Percentiles rank a stretch among this genome's conserved stretches.
Evolutionary conservation across 2,113 vertebrate species (phyloP).

Genomic region (Oryzias melastigma): DNA sequence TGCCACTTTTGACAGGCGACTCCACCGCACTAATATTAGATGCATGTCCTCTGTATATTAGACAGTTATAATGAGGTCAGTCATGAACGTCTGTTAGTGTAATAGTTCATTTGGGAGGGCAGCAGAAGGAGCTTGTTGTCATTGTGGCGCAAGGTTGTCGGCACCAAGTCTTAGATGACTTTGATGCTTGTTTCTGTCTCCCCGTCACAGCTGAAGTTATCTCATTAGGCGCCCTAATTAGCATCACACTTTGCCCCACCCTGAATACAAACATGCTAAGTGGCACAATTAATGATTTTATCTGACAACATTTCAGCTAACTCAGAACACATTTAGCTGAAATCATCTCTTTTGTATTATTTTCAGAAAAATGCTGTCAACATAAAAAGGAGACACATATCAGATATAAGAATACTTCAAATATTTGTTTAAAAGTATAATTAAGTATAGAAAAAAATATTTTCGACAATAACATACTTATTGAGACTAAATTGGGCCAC

Average conservation of each 20-base stretch:
- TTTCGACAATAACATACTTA: no score
- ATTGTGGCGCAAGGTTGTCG: conserved; percentile 48
- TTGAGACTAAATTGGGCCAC: no score
- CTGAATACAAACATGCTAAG: conserved; percentile 36
- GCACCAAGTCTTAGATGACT: conserved; percentile 17
- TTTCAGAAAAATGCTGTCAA: no score
- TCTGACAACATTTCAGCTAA: conserved; percentile 9
- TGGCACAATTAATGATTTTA: conserved; percentile 57
- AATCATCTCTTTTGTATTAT: no score
- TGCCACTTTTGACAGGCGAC: conserved; percentile 43
- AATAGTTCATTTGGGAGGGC: conserved; percentile 20
- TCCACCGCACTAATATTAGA: conserved; percentile 7
- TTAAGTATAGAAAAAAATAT: no score
- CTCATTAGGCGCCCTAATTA: conserved; percentile 33
- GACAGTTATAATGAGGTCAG: conserved; percentile 47
- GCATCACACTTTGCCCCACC: conserved; percentile 9
- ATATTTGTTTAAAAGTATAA: no score
- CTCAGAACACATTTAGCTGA: no score
- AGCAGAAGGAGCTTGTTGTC: conserved; percentile 7
- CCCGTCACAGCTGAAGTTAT: neutral
- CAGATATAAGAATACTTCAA: no score
- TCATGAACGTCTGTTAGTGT: conserved; percentile 33
- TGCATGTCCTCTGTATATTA: conserved; percentile 27
- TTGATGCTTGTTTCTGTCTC: conserved; percentile 15
- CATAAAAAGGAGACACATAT: no score